phyloP scores from a whole-genome alignment of 2,797 vertebrate species.

The Oreochromis grahami region DNA sequence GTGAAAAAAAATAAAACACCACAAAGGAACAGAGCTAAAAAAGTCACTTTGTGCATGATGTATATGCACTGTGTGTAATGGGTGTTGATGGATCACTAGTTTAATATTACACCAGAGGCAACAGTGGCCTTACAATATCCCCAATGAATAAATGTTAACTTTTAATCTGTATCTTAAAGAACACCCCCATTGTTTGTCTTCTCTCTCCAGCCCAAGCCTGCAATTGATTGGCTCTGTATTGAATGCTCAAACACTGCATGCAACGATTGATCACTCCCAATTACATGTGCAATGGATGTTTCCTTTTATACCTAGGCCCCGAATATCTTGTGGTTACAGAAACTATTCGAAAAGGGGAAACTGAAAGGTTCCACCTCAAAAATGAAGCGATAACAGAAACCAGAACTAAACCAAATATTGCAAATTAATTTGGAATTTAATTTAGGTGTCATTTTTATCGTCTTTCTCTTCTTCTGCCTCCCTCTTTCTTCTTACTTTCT shows the following conservation, averaged over 20 bases:
- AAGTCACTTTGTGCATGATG: conserved; percentile 84
- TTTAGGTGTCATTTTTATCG: conserved; percentile 37
- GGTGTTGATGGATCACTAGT: conserved; percentile 87
- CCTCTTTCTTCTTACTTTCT: conserved; percentile 14
- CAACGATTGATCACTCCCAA: conserved; percentile 93
- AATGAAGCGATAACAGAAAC: not conserved
- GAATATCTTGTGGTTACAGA: conserved; percentile 1
- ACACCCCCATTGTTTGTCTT: conserved; percentile 87
- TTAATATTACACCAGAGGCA: conserved; percentile 90
- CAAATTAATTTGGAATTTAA: conserved; percentile 76
- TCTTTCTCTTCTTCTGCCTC: conserved; percentile 5
- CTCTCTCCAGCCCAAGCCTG: conserved; percentile 66
- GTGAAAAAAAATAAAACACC: conserved; percentile 33
- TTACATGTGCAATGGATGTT: conserved; percentile 87
- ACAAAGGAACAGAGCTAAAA: conserved; percentile 52
- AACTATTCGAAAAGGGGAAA: conserved; percentile 43
- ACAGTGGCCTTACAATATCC: conserved; percentile 80
- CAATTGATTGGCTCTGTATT: conserved; percentile 92
- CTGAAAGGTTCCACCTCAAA: conserved; percentile 44
- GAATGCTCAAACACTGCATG: conserved; percentile 85
- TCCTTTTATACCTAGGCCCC: conserved; percentile 72
- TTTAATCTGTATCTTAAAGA: conserved; percentile 88
- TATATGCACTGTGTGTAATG: conserved; percentile 80
- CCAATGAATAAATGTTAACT: conserved; percentile 94
- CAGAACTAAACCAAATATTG: conserved; percentile 26